These are phyloP conservation scores for Scaeva pyrastri DNA, from an alignment of 2,888 invertebrate species.

Conservation along the genomic window DNA sequence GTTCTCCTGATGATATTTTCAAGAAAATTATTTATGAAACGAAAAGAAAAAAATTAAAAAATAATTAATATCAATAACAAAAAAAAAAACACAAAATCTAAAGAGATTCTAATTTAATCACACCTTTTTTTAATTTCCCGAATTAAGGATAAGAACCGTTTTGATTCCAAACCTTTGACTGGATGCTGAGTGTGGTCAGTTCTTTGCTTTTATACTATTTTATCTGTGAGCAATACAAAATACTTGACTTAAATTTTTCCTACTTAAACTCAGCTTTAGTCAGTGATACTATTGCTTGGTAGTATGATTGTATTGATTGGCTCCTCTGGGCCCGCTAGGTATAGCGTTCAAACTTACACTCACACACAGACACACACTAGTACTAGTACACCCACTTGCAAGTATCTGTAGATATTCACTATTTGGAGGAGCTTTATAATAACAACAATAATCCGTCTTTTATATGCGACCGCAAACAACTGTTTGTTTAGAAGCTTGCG, in stretches of 20 bases:
- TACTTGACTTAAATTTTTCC: constrained; percentile 70
- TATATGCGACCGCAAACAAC: constrained; percentile 35
- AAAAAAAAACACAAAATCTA: constrained; percentile 36
- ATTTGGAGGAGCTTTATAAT: constrained; percentile 46
- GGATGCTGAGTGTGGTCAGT: constrained; percentile 84
- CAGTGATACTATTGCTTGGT: constrained; percentile 31
- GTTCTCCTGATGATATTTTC: constrained; percentile 72
- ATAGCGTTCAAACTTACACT: constrained; percentile 76
- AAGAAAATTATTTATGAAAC: constrained; percentile 33
- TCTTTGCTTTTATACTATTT: constrained; percentile 84
- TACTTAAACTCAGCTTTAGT: constrained; percentile 64
- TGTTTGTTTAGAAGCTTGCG: constrained; percentile 54
- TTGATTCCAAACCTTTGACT: constrained; percentile 84
- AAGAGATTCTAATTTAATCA: constrained; percentile 22
- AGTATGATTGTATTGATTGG: constrained; percentile 55
- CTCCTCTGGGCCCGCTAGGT: constrained; percentile 63
- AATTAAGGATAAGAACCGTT: constrained; percentile 83
- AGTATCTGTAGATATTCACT: constrained; percentile 5
- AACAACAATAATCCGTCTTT: constrained; percentile 1
- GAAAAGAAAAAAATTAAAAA: constrained; percentile 65
- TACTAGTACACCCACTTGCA: constrained; percentile 26
- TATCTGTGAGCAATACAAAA: constrained; percentile 53
- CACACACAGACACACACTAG: constrained; percentile 11
- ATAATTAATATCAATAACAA: constrained; percentile 62
- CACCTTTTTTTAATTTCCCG: constrained; percentile 72